Percentiles rank a stretch among this genome's conserved stretches.
These are phyloP conservation scores for Apamea monoglypha DNA, from an alignment of 2,888 invertebrate genomes.

Conservation along the genomic window DNA sequence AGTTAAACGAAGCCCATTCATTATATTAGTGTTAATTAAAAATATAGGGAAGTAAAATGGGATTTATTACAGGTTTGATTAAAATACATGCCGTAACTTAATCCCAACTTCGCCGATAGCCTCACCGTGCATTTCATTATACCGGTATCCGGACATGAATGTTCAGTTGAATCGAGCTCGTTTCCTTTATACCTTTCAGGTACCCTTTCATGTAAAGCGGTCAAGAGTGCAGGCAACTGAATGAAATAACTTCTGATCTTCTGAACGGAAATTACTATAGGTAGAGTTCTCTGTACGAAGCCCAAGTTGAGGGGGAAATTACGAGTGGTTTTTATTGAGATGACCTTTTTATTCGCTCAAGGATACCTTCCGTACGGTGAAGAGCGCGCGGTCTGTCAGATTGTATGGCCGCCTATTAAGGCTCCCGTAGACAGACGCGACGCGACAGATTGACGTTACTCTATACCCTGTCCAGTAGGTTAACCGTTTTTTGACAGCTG, in stretches of 20 bases:
- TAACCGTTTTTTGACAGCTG: too few relatives aligned
- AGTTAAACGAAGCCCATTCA: too few relatives aligned
- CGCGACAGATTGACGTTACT: too few relatives aligned
- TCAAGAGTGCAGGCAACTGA: neutral
- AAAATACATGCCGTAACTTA: neutral
- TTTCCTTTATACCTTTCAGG: neutral
- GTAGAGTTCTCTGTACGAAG: neutral
- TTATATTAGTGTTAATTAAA: neutral
- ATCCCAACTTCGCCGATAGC: neutral
- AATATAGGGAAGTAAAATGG: neutral
- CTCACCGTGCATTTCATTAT: neutral
- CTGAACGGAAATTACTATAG: neutral
- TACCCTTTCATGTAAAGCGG: neutral
- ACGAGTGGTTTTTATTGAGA: neutral
- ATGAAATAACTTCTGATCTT: neutral
- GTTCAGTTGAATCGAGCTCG: neutral
- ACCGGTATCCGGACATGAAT: neutral
- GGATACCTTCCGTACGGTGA: neutral
- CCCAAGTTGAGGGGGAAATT: neutral
- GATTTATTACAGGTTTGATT: too few relatives aligned
- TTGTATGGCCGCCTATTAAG: neutral
- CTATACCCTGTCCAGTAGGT: too few relatives aligned
- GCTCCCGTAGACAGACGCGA: neutral
- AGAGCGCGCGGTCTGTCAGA: neutral
- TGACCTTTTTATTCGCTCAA: neutral